A percentile compares a stretch with the other conserved stretches of the same genome.
Evolutionary conservation across 2,888 invertebrate species (phyloP).

Genomic region (Junonia oenone): DNA sequence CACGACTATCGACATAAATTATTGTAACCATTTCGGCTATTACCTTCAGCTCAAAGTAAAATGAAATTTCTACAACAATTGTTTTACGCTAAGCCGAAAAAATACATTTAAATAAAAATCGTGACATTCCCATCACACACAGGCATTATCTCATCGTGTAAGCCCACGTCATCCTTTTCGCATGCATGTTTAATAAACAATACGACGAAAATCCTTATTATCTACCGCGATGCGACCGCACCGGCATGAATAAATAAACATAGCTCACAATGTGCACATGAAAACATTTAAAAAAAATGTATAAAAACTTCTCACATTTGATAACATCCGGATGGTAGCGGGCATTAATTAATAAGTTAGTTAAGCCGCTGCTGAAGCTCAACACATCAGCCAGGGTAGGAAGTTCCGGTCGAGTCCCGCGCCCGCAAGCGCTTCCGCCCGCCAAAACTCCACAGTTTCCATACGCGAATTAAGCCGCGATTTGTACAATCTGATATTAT

Average conservation of each 20-base stretch:
- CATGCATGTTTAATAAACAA: constrained; percentile 3
- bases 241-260: constrained; percentile 13
- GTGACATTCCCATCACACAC: neutral
- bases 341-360: constrained; percentile 73
- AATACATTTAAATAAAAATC: neutral
- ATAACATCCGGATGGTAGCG: constrained; percentile 53
- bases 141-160: neutral
- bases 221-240: neutral
- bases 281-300: constrained; percentile 16
- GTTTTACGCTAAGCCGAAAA: neutral
- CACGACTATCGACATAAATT: neutral
- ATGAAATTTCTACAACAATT: neutral
- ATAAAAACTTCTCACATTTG: constrained; percentile 27
- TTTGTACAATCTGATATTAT: constrained; percentile 13
- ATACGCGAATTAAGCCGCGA: constrained; percentile 18
- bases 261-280: neutral
- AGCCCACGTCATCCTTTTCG: neutral
- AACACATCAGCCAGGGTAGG: constrained; percentile 54
- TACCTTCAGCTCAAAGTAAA: too few relatives aligned
- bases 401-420: constrained; percentile 73
- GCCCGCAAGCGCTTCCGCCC: constrained; percentile 67
- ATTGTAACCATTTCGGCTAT: neutral
- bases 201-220: constrained; percentile 5
- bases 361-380: constrained; percentile 64
- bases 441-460: constrained; percentile 46